Conservation (phyloP, 2,797 vertebrate genomes). For the Xenentodon cancila region DNA sequence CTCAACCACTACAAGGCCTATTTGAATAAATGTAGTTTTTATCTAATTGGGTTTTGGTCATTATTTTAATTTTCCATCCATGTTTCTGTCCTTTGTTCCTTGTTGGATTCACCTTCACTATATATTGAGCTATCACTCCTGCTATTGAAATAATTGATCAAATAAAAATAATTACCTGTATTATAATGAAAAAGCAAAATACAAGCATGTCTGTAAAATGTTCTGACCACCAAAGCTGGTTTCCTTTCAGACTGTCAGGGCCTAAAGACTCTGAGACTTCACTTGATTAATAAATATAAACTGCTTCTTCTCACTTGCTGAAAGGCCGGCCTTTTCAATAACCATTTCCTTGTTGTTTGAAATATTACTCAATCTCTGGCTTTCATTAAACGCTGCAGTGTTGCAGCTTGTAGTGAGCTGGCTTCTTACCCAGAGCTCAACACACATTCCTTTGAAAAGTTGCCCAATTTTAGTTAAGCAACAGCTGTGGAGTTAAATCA, state of each 20-base stretch:
- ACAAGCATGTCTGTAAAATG: no score
- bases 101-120: no score
- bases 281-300: slow-evolving; percentile 4
- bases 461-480: slow-evolving; percentile 53
- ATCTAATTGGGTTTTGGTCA: no score
- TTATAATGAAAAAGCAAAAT: not conserved
- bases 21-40: no score
- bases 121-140: not conserved
- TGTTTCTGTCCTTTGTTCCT: no score
- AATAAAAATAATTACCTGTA: not conserved
- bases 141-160: not conserved
- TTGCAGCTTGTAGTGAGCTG: slow-evolving; percentile 10
- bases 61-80: no score
- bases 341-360: slow-evolving; percentile 5
- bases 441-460: slow-evolving; percentile 49
- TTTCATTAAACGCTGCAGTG: slow-evolving; percentile 31
- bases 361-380: slow-evolving; percentile 17
- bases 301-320: not conserved
- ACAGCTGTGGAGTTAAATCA: slow-evolving; percentile 23
- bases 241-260: no score
- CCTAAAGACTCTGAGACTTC: not conserved
- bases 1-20: no score
- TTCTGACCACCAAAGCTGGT: no score
- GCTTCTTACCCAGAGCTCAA: slow-evolving; percentile 41
- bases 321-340: not conserved